phyloP scores from a whole-genome alignment of 30 jellyfish, hydroid and myxozoan genomes.

The Phacellophora camtschatica region DNA sequence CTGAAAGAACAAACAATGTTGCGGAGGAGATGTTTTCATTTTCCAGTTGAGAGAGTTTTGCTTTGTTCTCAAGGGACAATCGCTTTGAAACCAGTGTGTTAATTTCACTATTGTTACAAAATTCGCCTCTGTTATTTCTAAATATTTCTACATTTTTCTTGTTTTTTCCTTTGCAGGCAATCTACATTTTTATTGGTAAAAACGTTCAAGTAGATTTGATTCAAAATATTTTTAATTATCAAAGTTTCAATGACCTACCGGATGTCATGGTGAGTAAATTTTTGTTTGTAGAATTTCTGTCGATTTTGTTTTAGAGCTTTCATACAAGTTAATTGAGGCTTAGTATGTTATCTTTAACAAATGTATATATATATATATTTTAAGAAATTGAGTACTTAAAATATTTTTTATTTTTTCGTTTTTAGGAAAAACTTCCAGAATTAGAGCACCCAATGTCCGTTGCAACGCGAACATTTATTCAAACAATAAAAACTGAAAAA shows the following conservation, averaged over 20 bases:
- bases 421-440: constrained; percentile 77
- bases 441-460: constrained; percentile 59
- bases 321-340: no score
- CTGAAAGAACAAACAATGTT: no score
- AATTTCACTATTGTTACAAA: background rate
- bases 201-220: constrained; percentile 57
- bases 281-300: no score
- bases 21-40: no score
- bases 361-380: no score
- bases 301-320: no score
- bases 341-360: no score
- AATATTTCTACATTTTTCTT: background rate
- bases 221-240: constrained; percentile 64
- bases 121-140: background rate
- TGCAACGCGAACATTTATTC: constrained; percentile 66
- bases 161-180: constrained; percentile 42
- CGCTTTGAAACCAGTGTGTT: no score
- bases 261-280: constrained; percentile 61
- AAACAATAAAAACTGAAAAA: constrained; percentile 50
- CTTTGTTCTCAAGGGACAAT: no score
- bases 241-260: constrained; percentile 62
- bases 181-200: constrained; percentile 79
- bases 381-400: background rate
- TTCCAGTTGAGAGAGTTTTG: no score
- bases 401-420: background rate